These are phyloP conservation scores for Lasioglossum oenotherae DNA, from an alignment of 2,888 invertebrate genomes.

Conservation along the genomic window DNA sequence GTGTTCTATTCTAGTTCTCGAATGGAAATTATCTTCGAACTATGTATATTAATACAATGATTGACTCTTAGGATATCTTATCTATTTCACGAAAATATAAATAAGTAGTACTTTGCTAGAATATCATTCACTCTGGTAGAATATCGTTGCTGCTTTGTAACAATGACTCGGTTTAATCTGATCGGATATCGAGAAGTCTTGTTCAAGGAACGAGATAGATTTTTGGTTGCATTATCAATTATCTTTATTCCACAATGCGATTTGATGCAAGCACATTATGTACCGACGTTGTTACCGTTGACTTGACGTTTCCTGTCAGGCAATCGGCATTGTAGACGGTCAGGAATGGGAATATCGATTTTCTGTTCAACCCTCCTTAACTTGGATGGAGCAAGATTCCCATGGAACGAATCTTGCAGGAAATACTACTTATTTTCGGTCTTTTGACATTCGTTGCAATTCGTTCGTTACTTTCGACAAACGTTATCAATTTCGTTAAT, in stretches of 20 bases:
- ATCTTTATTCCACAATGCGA: slow-evolving; percentile 2
- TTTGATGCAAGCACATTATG: slow-evolving; percentile 17
- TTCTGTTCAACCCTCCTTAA: slow-evolving; percentile 68
- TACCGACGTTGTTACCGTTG: slow-evolving; percentile 46
- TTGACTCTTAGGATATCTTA: neutral
- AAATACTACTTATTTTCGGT: slow-evolving; percentile 31
- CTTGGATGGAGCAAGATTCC: slow-evolving; percentile 48
- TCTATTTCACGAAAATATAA: neutral
- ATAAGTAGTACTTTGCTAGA: neutral
- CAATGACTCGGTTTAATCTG: neutral
- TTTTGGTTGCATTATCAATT: neutral
- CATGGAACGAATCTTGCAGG: slow-evolving; percentile 33
- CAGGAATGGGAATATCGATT: slow-evolving; percentile 74
- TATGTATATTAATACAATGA: neutral
- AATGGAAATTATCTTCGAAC: neutral
- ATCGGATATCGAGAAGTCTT: neutral
- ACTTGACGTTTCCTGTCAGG: slow-evolving; percentile 57
- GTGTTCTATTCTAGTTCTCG: neutral
- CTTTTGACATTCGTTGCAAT: slow-evolving; percentile 24
- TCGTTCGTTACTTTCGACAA: neutral
- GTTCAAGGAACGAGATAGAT: neutral
- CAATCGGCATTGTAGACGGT: slow-evolving; percentile 56
- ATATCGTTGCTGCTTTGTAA: neutral
- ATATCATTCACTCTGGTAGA: neutral
- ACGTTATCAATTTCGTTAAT: slow-evolving; percentile 38